A percentile compares a stretch with the other conserved stretches of the same genome.
Conservation (phyloP, 2,113 vertebrate genomes). For the Dipodomys merriami region DNA sequence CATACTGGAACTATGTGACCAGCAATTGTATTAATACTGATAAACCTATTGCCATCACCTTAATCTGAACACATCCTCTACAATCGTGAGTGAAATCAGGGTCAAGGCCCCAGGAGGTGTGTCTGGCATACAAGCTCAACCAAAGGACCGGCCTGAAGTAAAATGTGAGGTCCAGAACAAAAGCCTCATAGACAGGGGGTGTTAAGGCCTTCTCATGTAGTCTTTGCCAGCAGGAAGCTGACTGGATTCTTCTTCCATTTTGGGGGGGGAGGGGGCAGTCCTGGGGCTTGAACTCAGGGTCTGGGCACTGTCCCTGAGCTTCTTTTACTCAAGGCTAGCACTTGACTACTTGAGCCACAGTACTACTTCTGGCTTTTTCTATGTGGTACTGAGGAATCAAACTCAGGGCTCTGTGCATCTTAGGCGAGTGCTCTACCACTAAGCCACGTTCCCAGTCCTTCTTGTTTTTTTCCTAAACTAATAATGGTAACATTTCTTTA, state of each 20-base stretch:
- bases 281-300: too few relatives aligned
- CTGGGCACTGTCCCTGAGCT: too few relatives aligned
- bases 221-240: background rate
- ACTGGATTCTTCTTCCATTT: background rate
- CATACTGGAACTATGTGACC: slow-evolving; percentile 38
- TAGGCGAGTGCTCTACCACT: too few relatives aligned
- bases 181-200: background rate
- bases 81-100: background rate
- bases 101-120: background rate
- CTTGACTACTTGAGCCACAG: too few relatives aligned
- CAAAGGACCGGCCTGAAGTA: background rate
- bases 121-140: background rate
- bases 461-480: background rate
- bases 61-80: background rate
- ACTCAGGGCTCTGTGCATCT: too few relatives aligned
- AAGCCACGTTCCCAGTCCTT: too few relatives aligned
- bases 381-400: too few relatives aligned
- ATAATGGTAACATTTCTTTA: slow-evolving; percentile 5
- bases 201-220: background rate
- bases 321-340: too few relatives aligned
- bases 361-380: too few relatives aligned
- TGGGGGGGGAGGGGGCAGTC: background rate
- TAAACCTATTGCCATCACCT: slow-evolving; percentile 9
- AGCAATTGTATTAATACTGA: slow-evolving; percentile 18
- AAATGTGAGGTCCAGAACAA: background rate